Base-by-base conservation (phyloP, 2,797 vertebrate species). In the Rhincodon typus region DNA sequence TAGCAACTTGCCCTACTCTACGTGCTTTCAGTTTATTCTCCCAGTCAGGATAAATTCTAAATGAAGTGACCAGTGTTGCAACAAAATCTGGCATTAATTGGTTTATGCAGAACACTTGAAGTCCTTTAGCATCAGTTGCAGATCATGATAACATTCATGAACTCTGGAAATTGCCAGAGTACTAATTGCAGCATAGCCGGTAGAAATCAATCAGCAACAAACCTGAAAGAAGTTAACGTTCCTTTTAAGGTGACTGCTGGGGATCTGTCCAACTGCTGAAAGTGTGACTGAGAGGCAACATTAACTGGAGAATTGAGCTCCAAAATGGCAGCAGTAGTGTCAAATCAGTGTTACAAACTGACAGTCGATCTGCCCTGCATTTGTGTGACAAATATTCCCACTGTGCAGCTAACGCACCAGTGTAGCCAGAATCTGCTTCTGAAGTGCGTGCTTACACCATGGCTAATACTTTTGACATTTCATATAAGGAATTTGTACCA, bases 181-280 rank as follows among this genome's bases (percentile, higher is more conserved):
- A 34, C 13, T 53, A n/a, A 62, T n/a, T 90, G 87, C 13, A n/a
- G 74, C 74, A 62, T 34, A 62, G 87, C 87, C 5, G n/a, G 57
- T 91, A 21, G 57, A n/a, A 62, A 91, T 91, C 88, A 91, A n/a
- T 90, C 88, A 62, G 62, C 88, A 91, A 91, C 17, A 15, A 91
- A 91, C 30, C 84, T 88, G 87, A 53, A 30, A 88, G 46, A n/a
- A 5, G 88, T 79, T 91, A 4, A n/a, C 66, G 30, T 34, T 91
- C 88, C 30, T 34, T 66, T 62, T n/a, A 62, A 91, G n/a, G 2
- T 19, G 30, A 57, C 88, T 62, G 88, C 34, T 62, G 53, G 34
- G 88, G 74, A n/a, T 38, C 74, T n/a, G 15, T n/a, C 74, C 74
- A 79, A n/a, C 74, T 79, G 74, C 74, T 34, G 74, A 79, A 79